Base-by-base conservation (phyloP, 1,140 invertebrate species). In the Bombus superbus region DNA sequence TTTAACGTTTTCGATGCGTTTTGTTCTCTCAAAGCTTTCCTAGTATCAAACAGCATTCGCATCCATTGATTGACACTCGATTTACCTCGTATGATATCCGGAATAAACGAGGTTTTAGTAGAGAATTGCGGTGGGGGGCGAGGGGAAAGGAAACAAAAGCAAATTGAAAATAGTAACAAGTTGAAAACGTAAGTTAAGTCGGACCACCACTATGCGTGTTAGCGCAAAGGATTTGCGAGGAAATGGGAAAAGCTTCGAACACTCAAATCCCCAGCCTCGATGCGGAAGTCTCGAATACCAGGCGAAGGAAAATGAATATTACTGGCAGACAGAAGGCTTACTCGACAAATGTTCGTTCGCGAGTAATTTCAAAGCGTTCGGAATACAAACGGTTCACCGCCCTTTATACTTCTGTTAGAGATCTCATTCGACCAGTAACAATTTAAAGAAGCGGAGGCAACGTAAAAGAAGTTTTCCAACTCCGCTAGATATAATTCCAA, bases 191-290 rank as follows among this genome's bases (percentile, higher is more conserved):
- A 89, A 88, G 87, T 84, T 71, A 38, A 42, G 15, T 62, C 44
- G 76, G 80, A 32, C 71, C 64, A 66, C 47, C 68, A 71, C 76
- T 84, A 69, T 38, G 75, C 75, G 86, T 59, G 69, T 76, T 53
- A 32, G 53, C 35, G 66, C 57, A 40, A 62, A 47, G 79, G 82
- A 89, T 89, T 88, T 85, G 22, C 68, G 68, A 47, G 74, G 42
- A 89, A 86, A 89, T 89, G 83, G 77, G 81, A 88, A 75, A 88
- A 86, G 81, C 66, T 89, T 84, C 78, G 72, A 88, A 75, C 64
- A 69, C 47, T 75, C 38, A 38, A 76, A 85, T 85, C 28, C 62
- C 77, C 66, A n/a, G 13, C 4, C 44, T 22, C 77, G 47, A 75
- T 57, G 64, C 44, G 59, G 64, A 88, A 89, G 64, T 85, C 87